Base-by-base conservation (phyloP, 2,888 invertebrate genomes). In the Thera obeliscata region DNA sequence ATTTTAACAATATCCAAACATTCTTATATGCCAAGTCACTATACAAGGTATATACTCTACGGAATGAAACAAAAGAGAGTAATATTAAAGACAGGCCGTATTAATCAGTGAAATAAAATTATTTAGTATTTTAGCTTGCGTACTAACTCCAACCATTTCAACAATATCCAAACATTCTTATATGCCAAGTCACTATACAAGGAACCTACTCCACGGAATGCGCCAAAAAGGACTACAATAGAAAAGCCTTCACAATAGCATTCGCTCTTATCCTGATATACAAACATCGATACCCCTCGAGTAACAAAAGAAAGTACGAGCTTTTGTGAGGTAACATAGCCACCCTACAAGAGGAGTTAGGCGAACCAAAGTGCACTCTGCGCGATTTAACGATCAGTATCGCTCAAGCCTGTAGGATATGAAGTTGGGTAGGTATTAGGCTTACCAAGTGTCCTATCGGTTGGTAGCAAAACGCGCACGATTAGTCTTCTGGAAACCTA, bases 341-440 rank as follows among this genome's bases (percentile, higher is more conserved):
- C 74, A 75, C 76, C 73, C 76, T 78, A 80, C 74, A 22, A 64
- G 71, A 73, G 76, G 76, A 80, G 77, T 77, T 78, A 80, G 81
- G 78, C 78, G 78, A 71, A 70, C 78, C 75, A 66, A 78, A 86
- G 85, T 76, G 80, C 81, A 76, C 83, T 87, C 73, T 50, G 66
- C 74, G 78, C 80, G 83, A 80, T 83, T 83, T 87, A 86, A 84
- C 82, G 85, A 81, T 78, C 80, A 79, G 74, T 74, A 75, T 79
- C 79, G 74, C 8, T 60, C 35, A 50, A 52, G 52, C 6, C 43
- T 8, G 43, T 9, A 9, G 43, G 43, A 46, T 46, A 46, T 9
- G 43, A 46, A 46, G 43, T 9, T 46, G 3, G 8, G 43, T 46
- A 9, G 41, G 41, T 41, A 41, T 38, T 43, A 43, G 9, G 9